Percentiles rank a stretch among this genome's conserved stretches.
Evolutionary conservation across 30 jellyfish, hydroid and myxozoan species (phyloP).

Genomic region (Aurelia coerulea): DNA sequence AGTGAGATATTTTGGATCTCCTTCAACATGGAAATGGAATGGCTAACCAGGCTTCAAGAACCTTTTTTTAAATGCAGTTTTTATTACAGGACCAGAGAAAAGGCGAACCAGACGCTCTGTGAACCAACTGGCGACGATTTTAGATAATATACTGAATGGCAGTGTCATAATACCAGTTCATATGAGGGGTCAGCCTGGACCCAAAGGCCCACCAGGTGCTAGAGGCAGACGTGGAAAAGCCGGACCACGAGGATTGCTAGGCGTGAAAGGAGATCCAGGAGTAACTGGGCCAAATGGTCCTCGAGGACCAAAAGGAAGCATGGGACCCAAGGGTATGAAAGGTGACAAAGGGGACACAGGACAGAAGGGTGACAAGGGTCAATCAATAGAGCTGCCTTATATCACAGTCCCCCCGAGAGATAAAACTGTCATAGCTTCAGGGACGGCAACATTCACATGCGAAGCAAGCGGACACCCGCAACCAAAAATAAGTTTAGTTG

Average conservation of each 20-base stretch:
- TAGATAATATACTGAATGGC: neutral
- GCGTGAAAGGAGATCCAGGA: slow-evolving; percentile 3
- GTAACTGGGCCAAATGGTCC: slow-evolving; percentile 1
- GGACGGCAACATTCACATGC: slow-evolving; percentile 33
- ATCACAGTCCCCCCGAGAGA: slow-evolving; percentile 5
- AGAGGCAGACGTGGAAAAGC: slow-evolving; percentile 25
- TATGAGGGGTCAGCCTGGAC: slow-evolving; percentile 10
- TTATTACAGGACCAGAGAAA: neutral
- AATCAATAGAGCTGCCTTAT: neutral
- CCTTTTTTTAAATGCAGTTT: too few species aligned
- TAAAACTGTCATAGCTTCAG: slow-evolving; percentile 16
- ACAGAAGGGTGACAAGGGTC: slow-evolving; percentile 7
- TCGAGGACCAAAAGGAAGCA: slow-evolving; percentile 10
- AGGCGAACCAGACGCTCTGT: neutral
- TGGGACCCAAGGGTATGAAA: slow-evolving; percentile 4
- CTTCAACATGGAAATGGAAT: too few species aligned
- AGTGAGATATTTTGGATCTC: too few species aligned
- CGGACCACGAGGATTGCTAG: slow-evolving; percentile 18
- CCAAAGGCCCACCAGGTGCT: slow-evolving; percentile 10
- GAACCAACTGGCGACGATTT: neutral
- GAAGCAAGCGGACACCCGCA: slow-evolving; percentile 30
- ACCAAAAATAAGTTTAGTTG: neutral
- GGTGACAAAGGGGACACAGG: slow-evolving; percentile 2
- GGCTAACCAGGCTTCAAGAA: too few species aligned
- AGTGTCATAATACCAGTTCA: neutral